These are phyloP conservation scores for Chelonoidis abingdonii DNA, from an alignment of 2,113 vertebrate genomes.

Conservation along the genomic window DNA sequence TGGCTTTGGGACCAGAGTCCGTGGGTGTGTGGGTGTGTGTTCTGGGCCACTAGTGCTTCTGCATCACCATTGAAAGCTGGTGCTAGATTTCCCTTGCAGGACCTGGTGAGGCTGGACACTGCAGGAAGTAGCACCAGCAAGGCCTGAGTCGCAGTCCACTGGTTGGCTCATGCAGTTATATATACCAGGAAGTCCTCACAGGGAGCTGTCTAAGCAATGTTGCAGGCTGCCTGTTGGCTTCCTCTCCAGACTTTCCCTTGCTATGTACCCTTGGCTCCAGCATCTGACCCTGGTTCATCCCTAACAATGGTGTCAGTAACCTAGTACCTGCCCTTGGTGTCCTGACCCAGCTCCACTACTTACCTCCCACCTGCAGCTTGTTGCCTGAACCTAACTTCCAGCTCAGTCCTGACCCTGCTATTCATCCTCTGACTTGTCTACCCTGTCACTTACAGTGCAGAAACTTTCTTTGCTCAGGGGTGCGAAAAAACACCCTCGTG, in stretches of 20 bases:
- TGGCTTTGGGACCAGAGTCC: neutral
- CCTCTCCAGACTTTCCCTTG: neutral
- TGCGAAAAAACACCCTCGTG: no score
- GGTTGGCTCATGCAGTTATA: neutral
- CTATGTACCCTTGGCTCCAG: neutral
- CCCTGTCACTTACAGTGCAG: no score
- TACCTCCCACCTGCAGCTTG: neutral
- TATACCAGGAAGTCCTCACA: neutral
- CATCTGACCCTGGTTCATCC: neutral
- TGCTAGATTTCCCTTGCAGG: neutral
- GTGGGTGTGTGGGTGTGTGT: no score
- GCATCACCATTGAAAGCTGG: neutral
- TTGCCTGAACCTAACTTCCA: neutral
- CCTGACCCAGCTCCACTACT: neutral
- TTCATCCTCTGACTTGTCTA: neutral
- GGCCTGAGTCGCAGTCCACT: neutral
- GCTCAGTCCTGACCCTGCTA: neutral
- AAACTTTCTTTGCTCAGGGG: no score
- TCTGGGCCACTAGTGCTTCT: neutral
- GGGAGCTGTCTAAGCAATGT: neutral
- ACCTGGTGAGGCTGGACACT: neutral
- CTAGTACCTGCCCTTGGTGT: neutral
- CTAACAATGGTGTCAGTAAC: neutral
- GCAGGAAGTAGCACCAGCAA: neutral
- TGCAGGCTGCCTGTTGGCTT: neutral